Evolutionary conservation across 2,797 vertebrate genomes (phyloP), one percentile per base, ranked within the genome.

Genomic region (Phalloptychus januarius): DNA sequence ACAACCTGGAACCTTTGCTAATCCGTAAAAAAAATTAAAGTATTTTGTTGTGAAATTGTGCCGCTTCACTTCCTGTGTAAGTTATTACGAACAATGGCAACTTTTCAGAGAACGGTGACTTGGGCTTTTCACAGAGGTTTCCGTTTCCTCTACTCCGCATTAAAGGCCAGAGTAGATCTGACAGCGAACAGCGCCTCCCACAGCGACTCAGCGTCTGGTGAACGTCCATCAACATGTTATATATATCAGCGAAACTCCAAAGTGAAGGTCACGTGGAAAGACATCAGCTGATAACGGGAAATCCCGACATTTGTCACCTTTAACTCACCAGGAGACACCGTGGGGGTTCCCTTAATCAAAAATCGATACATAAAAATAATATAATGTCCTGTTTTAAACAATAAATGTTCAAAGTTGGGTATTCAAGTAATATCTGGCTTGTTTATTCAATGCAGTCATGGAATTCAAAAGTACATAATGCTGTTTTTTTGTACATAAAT

Each of bases 101-200:
- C 0, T 20, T n/a, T n/a, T 4, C 13, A 80, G 36, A 44, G 73
- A 31, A 25, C 33, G 3, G 25, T 45, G 74, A 33, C 38, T 69
- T 8, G 45, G 10, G 25, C 12, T 72, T 54, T 74, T 48, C 5
- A 31, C 69, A 1, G 2, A 33, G 45, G 52, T 70, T 93, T 93
- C 77, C 40, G 2, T 87, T 95, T 94, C 94, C 93, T 89, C 38
- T 46, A 86, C n/a, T 48, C 85, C 80, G 93, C 91, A 92, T 93
- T 79, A 16, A 31, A 12, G 28, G 50, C 1, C 54, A 18, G 42
- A 45, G 2, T 15, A n/a, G 86, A 86, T 82, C 13, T 72, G 11
- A 31, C 0, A 0, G 2, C 0, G 1, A 28, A 2, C 15, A 2
- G 52, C 33, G 2, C 38, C 65, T 8, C 56, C 45, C 16, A 0